Base-by-base conservation (phyloP, 35 echinoderm and acorn worm genomes). In the Ophioderma brevispina region DNA sequence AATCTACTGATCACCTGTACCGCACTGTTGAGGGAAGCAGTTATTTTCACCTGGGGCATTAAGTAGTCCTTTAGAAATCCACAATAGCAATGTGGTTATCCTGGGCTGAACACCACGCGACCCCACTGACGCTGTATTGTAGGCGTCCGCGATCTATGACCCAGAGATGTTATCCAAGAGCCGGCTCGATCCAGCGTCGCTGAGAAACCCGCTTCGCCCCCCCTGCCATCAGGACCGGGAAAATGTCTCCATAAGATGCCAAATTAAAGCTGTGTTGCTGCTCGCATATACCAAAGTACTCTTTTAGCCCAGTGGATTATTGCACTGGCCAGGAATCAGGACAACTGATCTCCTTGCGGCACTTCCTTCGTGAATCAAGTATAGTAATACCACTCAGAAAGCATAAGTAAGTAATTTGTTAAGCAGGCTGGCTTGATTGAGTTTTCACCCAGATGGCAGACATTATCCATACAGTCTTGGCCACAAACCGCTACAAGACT, bases 21-120 rank as follows among this genome's bases (percentile, higher is more conserved):
- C 80, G 97, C 97, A 95, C 97, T 99, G 91, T 99, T 99, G 25
- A 99, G 84, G n/a, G 70, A 99, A 99, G 77, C 97, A 99, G 84
- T 99, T 99, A 36, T 99, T 99, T 81, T 99, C 97, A 21, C 97
- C 97, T 0, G 93, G 91, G 33, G 97, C 93, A 85, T 99, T 99
- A 14, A 86, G 83, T 14, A 99, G 75, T 80, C 97, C 97, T 50
- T 94, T 90, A 0, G 97, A 94, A 35, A 94, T 92, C n/a, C 33
- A 91, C 84, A 41, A 85, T 40, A 19, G 81, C 84, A 19, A 75
- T 86, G 31, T 70, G 10, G 90, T 91, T 37, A 86, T 91, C 76
- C 90, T 76, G 4, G 90, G 90, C 64, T 78, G 79, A 33, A 84
- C 85, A 13, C 85, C 82, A 42, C 70, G 64, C 31, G n/a, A 13